Evolutionary conservation across 2,888 invertebrate genomes (phyloP).

Genomic region (Bellardia pandia): DNA sequence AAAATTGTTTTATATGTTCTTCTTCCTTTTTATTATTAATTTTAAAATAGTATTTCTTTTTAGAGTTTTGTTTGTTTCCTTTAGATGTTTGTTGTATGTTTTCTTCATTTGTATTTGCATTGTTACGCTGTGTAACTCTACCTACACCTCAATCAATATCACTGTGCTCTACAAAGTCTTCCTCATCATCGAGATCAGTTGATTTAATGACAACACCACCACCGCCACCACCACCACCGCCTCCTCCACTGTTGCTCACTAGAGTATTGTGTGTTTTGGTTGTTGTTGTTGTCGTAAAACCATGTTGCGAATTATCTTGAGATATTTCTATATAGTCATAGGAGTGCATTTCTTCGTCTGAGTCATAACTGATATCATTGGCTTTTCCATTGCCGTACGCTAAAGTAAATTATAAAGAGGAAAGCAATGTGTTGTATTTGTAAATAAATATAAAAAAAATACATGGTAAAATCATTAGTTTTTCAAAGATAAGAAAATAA

Average conservation of each 20-base stretch:
- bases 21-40: slow-evolving; percentile 21
- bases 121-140: slow-evolving; percentile 73
- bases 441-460: background rate
- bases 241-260: slow-evolving; percentile 19
- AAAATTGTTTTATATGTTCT: slow-evolving; percentile 41
- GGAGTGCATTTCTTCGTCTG: slow-evolving; percentile 79
- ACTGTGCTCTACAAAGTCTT: slow-evolving; percentile 79
- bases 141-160: slow-evolving; percentile 82
- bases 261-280: slow-evolving; percentile 49
- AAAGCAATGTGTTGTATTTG: background rate
- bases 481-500: too few relatives aligned
- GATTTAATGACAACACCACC: slow-evolving; percentile 75
- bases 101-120: slow-evolving; percentile 50
- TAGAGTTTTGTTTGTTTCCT: slow-evolving; percentile 56
- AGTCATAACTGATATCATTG: slow-evolving; percentile 78
- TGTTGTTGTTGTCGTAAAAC: slow-evolving; percentile 55
- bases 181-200: slow-evolving; percentile 82
- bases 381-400: slow-evolving; percentile 82
- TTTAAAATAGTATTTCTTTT: slow-evolving; percentile 61
- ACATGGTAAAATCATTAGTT: too few relatives aligned
- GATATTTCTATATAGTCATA: slow-evolving; percentile 78
- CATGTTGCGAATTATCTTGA: slow-evolving; percentile 79
- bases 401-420: slow-evolving; percentile 67
- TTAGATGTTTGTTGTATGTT: slow-evolving; percentile 53
- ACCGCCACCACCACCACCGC: slow-evolving; percentile 63